Evolutionary conservation across 2,113 vertebrate genomes (phyloP), one percentile per base, ranked within the genome.

Genomic region (Muscicapa adusta): DNA sequence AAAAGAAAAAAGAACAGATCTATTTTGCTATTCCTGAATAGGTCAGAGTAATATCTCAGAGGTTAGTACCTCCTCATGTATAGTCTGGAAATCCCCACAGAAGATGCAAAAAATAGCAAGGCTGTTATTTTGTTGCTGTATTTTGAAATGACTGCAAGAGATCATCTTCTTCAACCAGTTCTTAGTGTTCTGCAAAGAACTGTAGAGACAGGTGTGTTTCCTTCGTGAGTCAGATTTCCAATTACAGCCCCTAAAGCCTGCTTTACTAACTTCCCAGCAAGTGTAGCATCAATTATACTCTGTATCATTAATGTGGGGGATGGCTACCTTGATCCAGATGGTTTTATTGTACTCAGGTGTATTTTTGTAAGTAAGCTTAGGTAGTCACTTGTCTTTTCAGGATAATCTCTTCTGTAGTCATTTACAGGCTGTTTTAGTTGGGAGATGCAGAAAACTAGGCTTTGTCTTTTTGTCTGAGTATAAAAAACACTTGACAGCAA

Each of bases 11-110:
- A 38, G 2, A 42, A 2, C 19, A 48, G 2, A 50, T 50, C 5
- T 36, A 2, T 51, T 67, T 65, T 72, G 16, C 19, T 65, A 0
- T 81, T 78, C 10, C 47, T 53, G 29, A 67, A 24, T 24, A 51
- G 10, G 2, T 54, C 22, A 29, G 25, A 28, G 4, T 29, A 71
- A 13, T 17, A 5, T 38, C 43, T 70, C 0, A 0, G 33, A 66
- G 8, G 14, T 72, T 66, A 66, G 8, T 66, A 34, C 6, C 6
- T 42, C 8, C 22, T 50, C 16, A 3, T 8, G 14, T 25, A 25
- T 1, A 36, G 22, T 28, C 45, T 76, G n/a, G 17, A 73, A 63
- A 42, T 45, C 15, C 12, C 20, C 20, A 13, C 19, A 56, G 19
- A 23, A 72, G 23, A 22, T 23, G 9, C 9, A 10, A 74, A 76